phyloP scores from a whole-genome alignment of 2,888 invertebrate genomes.

The Incurvaria masculella region DNA sequence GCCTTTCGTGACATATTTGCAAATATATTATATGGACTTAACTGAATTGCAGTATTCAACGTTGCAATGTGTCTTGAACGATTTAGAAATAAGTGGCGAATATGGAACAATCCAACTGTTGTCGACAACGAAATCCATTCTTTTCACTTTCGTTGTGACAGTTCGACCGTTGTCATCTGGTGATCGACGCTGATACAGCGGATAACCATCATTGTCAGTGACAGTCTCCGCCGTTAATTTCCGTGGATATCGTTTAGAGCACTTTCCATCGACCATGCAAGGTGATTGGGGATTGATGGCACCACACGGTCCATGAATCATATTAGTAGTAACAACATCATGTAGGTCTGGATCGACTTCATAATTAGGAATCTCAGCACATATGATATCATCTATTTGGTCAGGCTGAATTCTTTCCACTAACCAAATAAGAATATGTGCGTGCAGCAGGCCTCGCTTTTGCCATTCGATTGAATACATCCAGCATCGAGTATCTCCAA shows the following conservation, averaged over 20 bases:
- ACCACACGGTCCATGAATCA: conserved; percentile 21
- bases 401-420: conserved; percentile 13
- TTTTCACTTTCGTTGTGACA: conserved; percentile 4
- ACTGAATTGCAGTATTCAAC: conserved; percentile 2
- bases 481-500: conserved; percentile 15
- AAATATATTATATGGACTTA: conserved; percentile 3
- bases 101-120: conserved; percentile 20
- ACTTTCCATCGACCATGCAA: conserved; percentile 14
- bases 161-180: background rate
- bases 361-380: conserved; percentile 6
- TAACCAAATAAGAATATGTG: background rate
- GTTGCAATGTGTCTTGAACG: conserved; percentile 9
- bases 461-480: conserved; percentile 21
- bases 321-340: conserved; percentile 14
- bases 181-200: conserved; percentile 13
- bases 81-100: conserved; percentile 17
- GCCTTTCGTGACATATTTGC: conserved; percentile 8
- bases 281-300: conserved; percentile 18
- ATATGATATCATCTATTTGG: conserved; percentile 13
- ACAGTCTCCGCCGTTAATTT: conserved; percentile 21
- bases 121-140: conserved; percentile 12
- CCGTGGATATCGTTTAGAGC: conserved; percentile 26
- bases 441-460: conserved; percentile 22
- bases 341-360: too few species aligned
- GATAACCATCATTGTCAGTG: conserved; percentile 18